Evolutionary conservation across 2,113 vertebrate species (phyloP), one percentile per base, ranked within the genome.

Genomic region (Agapornis roseicollis): DNA sequence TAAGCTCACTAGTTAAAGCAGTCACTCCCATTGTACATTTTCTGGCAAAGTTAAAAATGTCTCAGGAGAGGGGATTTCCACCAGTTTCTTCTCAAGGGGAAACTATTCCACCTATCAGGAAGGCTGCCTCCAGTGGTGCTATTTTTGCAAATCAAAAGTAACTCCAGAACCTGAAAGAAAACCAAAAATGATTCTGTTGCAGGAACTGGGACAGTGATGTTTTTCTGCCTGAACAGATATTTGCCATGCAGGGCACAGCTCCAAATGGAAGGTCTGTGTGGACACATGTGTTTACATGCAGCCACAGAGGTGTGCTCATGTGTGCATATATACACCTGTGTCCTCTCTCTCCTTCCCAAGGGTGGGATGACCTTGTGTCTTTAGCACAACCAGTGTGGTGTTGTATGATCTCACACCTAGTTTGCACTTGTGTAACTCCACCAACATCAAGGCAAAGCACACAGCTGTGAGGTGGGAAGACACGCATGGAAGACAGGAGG

Each of bases 81-180:
- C 31, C 52, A 61, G 61, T 76, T 90, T 19, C 85, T 95, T 80
- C 90, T 94, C 80, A 76, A 89, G 90, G 78, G 90, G 80, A 93
- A 96, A 93, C 70, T 82, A 79, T 96, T 96, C 95, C 94, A 97
- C 93, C 91, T 95, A 86, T 95, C 91, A 86, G 93, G 96, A 95
- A 93, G 86, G 77, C 80, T 91, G 93, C 80, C 56, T 71, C 3
- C 0, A 93, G 80, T 7, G 1, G 70, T 71, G 69, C 80, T 95
- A 89, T 96, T 96, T 96, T 89, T 93, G 73, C 63, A 87, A 93
- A 92, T n/a, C 77, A 95, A 83, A 96, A 95, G 73, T 90, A 84
- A 86, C 56, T 95, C 65, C 90, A 95, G 80, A 86, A 86, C 35
- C 23, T 17, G 47, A 58, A 31, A 77, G 42, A 63, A 92, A 74